These are phyloP conservation scores for Hypanus sabinus DNA, from an alignment of 2,113 vertebrate genomes.

Conservation along the genomic window DNA sequence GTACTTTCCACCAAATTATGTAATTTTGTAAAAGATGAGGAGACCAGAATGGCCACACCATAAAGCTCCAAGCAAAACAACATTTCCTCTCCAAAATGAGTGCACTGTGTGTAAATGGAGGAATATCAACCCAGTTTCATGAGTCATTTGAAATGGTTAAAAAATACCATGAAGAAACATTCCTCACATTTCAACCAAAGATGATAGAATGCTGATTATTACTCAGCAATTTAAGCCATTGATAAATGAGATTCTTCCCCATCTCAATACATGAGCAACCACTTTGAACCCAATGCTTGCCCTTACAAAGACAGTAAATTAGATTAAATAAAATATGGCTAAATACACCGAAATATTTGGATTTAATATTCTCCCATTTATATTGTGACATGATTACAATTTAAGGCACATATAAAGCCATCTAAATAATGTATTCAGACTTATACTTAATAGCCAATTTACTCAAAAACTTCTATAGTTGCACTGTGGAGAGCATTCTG, in stretches of 20 bases:
- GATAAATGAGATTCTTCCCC: neutral
- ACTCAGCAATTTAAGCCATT: neutral
- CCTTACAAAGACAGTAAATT: too few relatives aligned
- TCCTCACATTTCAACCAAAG: neutral
- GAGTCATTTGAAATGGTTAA: neutral
- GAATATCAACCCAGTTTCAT: neutral
- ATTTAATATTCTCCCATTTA: neutral
- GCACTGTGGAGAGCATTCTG: too few relatives aligned
- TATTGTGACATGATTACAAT: neutral
- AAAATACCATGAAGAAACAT: neutral
- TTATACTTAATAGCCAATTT: too few relatives aligned
- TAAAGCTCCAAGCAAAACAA: neutral
- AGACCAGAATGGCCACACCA: neutral
- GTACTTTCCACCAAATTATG: neutral
- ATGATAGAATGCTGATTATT: neutral
- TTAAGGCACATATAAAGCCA: too few relatives aligned
- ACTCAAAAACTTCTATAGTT: too few relatives aligned
- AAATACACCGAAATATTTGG: too few relatives aligned
- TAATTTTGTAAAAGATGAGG: neutral
- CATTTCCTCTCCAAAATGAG: neutral
- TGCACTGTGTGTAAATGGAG: neutral
- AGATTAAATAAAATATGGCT: too few relatives aligned
- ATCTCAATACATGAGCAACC: neutral
- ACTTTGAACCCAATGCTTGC: neutral
- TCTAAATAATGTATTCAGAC: too few relatives aligned